These are phyloP conservation scores for Helarctos malayanus DNA, from an alignment of 2,797 vertebrate species.

Conservation along the genomic window DNA sequence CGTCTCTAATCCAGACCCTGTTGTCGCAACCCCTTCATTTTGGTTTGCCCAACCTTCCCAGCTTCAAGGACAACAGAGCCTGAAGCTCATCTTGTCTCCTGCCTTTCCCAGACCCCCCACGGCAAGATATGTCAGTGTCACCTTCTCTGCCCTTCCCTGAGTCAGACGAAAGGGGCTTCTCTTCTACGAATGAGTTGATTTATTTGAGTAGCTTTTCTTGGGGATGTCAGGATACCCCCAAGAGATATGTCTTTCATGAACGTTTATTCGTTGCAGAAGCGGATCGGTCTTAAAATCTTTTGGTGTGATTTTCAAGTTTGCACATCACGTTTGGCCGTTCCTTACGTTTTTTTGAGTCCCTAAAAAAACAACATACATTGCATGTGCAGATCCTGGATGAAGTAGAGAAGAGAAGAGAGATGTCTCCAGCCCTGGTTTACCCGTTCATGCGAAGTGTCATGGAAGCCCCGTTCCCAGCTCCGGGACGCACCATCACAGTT, in stretches of 20 bases:
- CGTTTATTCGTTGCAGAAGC: not conserved
- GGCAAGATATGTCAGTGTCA: not conserved
- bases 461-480: constrained; percentile 98
- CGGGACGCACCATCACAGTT: constrained; percentile 95
- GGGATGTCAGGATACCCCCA: not conserved
- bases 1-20: not conserved
- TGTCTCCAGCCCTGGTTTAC: constrained; percentile 96
- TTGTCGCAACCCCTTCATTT: not conserved
- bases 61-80: not conserved
- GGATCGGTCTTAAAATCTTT: constrained; percentile 5
- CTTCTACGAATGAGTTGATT: constrained; percentile 33
- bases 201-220: constrained; percentile 15
- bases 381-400: constrained; percentile 96
- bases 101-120: not conserved
- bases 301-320: not conserved
- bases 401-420: constrained; percentile 96
- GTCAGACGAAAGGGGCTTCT: not conserved
- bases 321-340: not conserved
- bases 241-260: not conserved
- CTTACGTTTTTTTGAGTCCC: constrained; percentile 35
- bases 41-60: constrained; percentile 1
- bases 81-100: constrained; percentile 15
- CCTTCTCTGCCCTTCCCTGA: not conserved
- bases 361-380: not conserved
- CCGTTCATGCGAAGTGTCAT: constrained; percentile 98